Evolutionary conservation across 2,888 invertebrate genomes (phyloP), one percentile per base, ranked within the genome.

Genomic region (Nomada ferruginata): DNA sequence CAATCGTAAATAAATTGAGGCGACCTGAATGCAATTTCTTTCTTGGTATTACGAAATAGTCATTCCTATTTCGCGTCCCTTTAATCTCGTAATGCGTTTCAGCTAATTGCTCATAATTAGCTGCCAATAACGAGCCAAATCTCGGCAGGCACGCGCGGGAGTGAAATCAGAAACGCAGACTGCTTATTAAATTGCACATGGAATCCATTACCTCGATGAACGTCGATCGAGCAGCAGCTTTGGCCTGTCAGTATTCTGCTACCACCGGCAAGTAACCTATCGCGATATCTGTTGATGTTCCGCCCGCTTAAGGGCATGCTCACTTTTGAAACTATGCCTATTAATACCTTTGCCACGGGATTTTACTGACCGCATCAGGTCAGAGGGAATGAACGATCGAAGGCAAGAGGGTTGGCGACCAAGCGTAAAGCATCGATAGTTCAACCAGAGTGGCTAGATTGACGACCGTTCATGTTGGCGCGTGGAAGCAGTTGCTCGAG

Each of bases 371-470:
- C 90, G 86, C 91, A 87, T 76, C 70, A 76, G 77, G 72, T 72
- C 79, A 82, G 82, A 63, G 75, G 80, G 60, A 79, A 76, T 55
- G 65, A 55, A 66, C 68, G n/a, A 74, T 72, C 65, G 71, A 73
- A 72, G 60, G 64, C 53, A 74, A 81, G 72, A 82, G 87, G 86
- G 88, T 87, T 88, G 87, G 87, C 88, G 90, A 91, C 91, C 91
- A 89, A 92, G 85, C 91, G 90, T 92, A 82, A 90, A 89, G 87
- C 87, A 87, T 92, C 91, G 90, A 92, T 91, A 91, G 89, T 85
- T 68, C 47, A 81, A 76, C 76, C 76, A 64, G 75, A 81, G 77
- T 78, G 74, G 78, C 71, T 69, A 59, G 77, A 83, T 84, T 74
- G 80, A 74, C 57, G 73, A 71, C 68, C 57, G 69, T 74, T 53